phyloP scores from a whole-genome alignment of 2,888 invertebrate species.

The Spodoptera littoralis region DNA sequence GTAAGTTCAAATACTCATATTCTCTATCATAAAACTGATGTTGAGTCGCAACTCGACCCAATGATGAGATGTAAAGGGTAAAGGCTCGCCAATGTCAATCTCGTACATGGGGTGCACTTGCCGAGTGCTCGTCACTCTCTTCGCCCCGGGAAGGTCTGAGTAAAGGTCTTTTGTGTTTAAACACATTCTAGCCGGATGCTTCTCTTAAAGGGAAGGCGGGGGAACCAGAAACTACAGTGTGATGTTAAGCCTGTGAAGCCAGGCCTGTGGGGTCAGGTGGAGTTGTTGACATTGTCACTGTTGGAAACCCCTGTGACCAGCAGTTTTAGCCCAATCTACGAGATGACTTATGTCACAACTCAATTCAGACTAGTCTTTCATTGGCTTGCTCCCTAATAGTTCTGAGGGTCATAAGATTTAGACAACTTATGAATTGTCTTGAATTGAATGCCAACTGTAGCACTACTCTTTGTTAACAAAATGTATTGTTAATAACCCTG shows the following conservation, averaged over 20 bases:
- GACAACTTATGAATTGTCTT: no score
- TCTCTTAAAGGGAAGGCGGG: constrained; percentile 90
- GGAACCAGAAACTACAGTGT: constrained; percentile 92
- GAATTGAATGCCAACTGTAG: no score
- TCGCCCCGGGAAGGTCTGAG: constrained; percentile 95
- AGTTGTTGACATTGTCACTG: constrained; percentile 82
- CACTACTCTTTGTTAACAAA: no score
- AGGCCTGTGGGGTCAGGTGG: constrained; percentile 78
- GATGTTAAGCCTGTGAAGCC: constrained; percentile 86
- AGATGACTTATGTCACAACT: constrained; percentile 91
- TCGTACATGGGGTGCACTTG: constrained; percentile 92
- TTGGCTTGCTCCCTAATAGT: constrained; percentile 87
- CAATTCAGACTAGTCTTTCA: constrained; percentile 96
- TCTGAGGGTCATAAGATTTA: constrained; percentile 78
- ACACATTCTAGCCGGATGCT: constrained; percentile 92
- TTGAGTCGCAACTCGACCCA: constrained; percentile 62
- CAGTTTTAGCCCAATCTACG: constrained; percentile 93
- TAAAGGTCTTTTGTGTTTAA: constrained; percentile 86
- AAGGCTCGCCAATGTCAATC: constrained; percentile 92
- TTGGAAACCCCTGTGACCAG: constrained; percentile 93
- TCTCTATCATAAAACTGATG: not conserved
- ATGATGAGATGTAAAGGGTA: constrained; percentile 82
- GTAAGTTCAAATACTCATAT: constrained; percentile 80
- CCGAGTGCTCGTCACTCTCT: constrained; percentile 89
- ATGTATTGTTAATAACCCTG: no score